Evolutionary conservation across 2,797 vertebrate genomes (phyloP), one percentile per base, ranked within the genome.

Genomic region (Poeciliopsis turneri): DNA sequence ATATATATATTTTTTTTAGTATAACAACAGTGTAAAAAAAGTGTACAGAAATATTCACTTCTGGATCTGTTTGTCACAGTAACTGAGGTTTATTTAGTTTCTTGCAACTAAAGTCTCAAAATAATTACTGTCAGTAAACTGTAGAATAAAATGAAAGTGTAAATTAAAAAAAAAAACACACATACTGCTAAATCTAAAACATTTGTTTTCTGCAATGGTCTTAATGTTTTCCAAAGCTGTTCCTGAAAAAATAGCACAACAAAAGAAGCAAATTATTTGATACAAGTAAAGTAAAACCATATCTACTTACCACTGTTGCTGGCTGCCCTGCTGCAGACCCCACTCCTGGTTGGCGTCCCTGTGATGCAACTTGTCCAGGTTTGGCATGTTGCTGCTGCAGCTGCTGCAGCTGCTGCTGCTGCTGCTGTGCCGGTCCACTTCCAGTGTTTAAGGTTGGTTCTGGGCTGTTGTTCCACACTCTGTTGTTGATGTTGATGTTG

Each of bases 231-330:
- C 9, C 4, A 41, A 43, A 68, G 18, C 4, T 41, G 20, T 6
- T 41, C 9, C 59, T 49, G 46, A 23, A 16, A 69, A 72, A 79
- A 70, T 45, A 47, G 1, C 3, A 25, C 33, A 41, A 33, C 33
- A 69, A 25, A 66, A 36, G 18, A n/a, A 72, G 30, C 5, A 79
- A 41, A 72, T 41, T 11, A 30, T 53, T 74, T 33, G 28, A 49
- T 70, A 12, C 36, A 72, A 12, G 12, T 66, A 33, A 70, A 75
- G 8, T 72, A 51, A 61, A 82, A 76, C 18, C 20, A 74, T 6
- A 36, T 81, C 59, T 73, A 89, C 97, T 97, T 91, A 99, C 98
- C 25, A 51, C 90, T 47, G 95, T 89, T 72, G 95, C 86, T 55
- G 94, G 96, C 71, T 96, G 93, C 2, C 92, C 94, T 3, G 94